A percentile compares a stretch with the other conserved stretches of the same genome.
These are phyloP conservation scores for Hylyphantes graminicola DNA, from an alignment of 1,140 invertebrate species.

Conservation along the genomic window DNA sequence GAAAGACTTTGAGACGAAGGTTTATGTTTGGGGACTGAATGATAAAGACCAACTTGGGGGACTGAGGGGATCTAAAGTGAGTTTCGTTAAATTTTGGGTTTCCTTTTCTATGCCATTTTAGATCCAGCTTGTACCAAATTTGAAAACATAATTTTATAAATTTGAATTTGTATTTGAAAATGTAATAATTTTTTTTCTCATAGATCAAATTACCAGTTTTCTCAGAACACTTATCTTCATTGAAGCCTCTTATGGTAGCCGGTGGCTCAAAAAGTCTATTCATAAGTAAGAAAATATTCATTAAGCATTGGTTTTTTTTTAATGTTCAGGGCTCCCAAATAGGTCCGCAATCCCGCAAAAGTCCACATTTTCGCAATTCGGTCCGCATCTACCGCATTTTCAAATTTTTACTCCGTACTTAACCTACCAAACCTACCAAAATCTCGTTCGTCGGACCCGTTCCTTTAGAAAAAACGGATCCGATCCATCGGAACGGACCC, in stretches of 20 bases:
- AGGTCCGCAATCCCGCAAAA: too few relatives aligned
- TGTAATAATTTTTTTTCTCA: background rate
- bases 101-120: background rate
- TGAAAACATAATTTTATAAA: background rate
- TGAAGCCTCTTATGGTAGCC: slow-evolving; percentile 89
- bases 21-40: slow-evolving; percentile 96
- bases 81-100: slow-evolving; percentile 4
- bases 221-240: slow-evolving; percentile 83
- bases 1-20: slow-evolving; percentile 69
- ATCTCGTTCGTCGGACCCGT: too few relatives aligned
- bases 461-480: too few relatives aligned
- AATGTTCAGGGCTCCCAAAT: too few relatives aligned
- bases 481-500: too few relatives aligned
- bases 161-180: background rate
- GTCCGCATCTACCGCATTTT: too few relatives aligned
- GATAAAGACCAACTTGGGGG: slow-evolving; percentile 97
- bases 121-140: background rate
- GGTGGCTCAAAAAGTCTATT: slow-evolving; percentile 96
- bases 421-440: too few relatives aligned
- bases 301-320: background rate
- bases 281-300: slow-evolving; percentile 71
- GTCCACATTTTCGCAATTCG: too few relatives aligned
- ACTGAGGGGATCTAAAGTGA: slow-evolving; percentile 92
- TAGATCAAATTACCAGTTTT: slow-evolving; percentile 84
- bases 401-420: too few relatives aligned